These are phyloP conservation scores for Elephas maximus DNA, from an alignment of 2,113 vertebrate species.

Conservation along the genomic window DNA sequence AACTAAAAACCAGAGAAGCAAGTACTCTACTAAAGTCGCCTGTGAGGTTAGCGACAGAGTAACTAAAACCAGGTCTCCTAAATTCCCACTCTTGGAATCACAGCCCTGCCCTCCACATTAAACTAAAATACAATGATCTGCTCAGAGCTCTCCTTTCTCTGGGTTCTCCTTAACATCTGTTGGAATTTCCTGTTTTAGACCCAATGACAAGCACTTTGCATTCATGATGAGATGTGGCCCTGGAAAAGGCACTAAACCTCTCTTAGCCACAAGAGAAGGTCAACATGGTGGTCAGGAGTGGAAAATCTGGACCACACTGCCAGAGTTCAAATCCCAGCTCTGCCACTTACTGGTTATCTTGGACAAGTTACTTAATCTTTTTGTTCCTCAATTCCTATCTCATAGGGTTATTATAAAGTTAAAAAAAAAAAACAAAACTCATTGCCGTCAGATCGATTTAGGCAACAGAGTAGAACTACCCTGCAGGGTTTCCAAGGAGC, in stretches of 20 bases:
- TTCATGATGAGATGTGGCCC: background rate
- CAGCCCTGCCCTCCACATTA: background rate
- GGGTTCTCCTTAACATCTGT: background rate
- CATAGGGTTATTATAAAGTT: background rate
- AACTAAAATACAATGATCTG: background rate
- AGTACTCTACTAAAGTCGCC: background rate
- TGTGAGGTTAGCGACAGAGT: background rate
- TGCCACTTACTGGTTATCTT: background rate
- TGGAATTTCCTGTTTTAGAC: background rate
- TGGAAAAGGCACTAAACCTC: background rate
- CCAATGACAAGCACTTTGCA: background rate
- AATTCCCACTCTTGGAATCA: background rate
- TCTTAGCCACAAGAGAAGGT: background rate
- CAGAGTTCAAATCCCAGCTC: background rate
- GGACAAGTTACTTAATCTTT: background rate
- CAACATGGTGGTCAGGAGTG: background rate
- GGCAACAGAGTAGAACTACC: too few relatives aligned
- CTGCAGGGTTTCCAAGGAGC: too few relatives aligned
- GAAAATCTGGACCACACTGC: background rate
- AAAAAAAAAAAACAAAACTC: too few relatives aligned
- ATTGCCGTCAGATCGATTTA: too few relatives aligned
- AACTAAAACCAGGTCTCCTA: background rate
- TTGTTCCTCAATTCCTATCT: background rate
- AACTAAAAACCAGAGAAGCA: slow-evolving; percentile 2
- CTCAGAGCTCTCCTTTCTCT: background rate